These are phyloP conservation scores for Ceriagrion tenellum DNA, from an alignment of 2,888 invertebrate genomes.

Conservation along the genomic window DNA sequence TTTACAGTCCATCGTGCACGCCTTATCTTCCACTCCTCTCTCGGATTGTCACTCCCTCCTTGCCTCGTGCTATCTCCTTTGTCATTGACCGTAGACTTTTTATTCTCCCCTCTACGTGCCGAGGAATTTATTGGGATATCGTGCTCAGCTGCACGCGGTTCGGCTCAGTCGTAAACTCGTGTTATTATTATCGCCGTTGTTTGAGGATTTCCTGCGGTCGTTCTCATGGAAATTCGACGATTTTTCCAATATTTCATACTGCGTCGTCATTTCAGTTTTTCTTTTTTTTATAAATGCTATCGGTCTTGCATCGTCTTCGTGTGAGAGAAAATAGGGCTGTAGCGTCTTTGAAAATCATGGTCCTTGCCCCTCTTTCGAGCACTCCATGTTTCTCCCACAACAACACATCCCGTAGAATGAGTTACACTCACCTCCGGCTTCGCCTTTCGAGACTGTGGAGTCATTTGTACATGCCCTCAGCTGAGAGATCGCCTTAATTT, in stretches of 20 bases:
- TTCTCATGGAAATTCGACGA: background rate
- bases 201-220: background rate
- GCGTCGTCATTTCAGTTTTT: background rate
- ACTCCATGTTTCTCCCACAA: background rate
- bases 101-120: background rate
- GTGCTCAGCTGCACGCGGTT: background rate
- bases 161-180: background rate
- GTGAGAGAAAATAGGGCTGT: background rate
- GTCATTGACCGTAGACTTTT: background rate
- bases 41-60: background rate
- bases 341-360: background rate
- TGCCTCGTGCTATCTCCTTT: background rate
- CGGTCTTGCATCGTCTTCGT: background rate
- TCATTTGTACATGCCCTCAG: background rate
- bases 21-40: background rate
- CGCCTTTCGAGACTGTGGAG: background rate
- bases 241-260: background rate
- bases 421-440: background rate
- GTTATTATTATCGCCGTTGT: background rate
- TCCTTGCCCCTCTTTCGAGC: background rate
- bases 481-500: background rate
- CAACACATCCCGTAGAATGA: background rate
- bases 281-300: background rate
- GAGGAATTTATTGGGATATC: background rate
- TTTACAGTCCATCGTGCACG: background rate